Conservation (phyloP, 2,113 vertebrate species). For the Eubucco bourcierii region DNA sequence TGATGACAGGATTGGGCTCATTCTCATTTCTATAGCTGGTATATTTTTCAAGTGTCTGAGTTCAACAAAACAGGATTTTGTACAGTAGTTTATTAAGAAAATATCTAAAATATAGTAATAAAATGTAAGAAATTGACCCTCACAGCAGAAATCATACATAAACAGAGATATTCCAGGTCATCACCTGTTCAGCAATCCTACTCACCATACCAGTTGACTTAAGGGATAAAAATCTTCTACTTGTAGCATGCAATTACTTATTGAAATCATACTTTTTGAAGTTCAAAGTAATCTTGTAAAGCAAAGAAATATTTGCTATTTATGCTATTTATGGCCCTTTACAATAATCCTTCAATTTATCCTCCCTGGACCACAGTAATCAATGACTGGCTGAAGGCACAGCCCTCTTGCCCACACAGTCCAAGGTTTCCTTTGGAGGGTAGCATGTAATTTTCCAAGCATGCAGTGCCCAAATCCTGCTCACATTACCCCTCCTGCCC, state of each 20-base stretch:
- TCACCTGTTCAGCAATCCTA: background rate
- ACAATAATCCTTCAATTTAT: background rate
- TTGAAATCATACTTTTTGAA: background rate
- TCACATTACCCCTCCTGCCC: background rate
- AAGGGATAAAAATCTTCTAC: background rate
- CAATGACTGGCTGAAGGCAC: background rate
- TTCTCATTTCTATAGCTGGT: background rate
- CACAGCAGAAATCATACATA: background rate
- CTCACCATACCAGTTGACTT: background rate
- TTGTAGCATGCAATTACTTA: background rate
- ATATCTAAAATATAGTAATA: slow-evolving; percentile 16
- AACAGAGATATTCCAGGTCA: background rate
- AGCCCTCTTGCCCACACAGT: rapidly evolving
- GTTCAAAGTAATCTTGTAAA: background rate
- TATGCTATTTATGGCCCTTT: background rate
- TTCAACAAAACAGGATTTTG: background rate
- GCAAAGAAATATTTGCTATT: background rate
- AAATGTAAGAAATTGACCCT: slow-evolving; percentile 23
- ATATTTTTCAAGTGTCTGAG: background rate
- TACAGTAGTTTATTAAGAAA: slow-evolving; percentile 19
- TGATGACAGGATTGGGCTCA: background rate
- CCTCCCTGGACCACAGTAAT: background rate
- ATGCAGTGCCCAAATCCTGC: background rate
- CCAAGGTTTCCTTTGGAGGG: background rate
- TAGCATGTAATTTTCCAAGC: background rate